Percentiles rank a stretch among this genome's conserved stretches.
These are phyloP conservation scores for Barypeithes pellucidus DNA, from an alignment of 2,888 invertebrate species.

Conservation along the genomic window DNA sequence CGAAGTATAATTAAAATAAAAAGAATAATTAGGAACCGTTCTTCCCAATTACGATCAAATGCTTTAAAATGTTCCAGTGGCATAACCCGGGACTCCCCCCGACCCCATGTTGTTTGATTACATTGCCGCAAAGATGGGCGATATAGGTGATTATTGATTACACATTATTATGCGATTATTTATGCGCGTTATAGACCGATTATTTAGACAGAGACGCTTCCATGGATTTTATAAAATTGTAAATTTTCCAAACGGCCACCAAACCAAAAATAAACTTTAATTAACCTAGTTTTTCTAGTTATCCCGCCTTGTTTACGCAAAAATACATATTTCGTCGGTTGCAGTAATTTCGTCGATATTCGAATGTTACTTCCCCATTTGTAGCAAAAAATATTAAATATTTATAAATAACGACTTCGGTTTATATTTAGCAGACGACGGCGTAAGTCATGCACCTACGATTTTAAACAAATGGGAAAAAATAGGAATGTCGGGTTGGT, in stretches of 20 bases:
- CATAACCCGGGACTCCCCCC: too few species aligned
- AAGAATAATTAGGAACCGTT: too few species aligned
- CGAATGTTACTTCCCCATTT: conserved; percentile 12
- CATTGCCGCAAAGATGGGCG: too few species aligned
- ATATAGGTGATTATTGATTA: too few species aligned
- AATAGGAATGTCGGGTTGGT: conserved; percentile 31
- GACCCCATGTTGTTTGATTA: too few species aligned
- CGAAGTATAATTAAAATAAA: too few species aligned
- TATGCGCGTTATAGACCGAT: too few species aligned
- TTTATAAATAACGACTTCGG: conserved; percentile 28
- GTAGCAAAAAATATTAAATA: conserved; percentile 32
- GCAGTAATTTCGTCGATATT: neutral
- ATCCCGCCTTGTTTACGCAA: neutral
- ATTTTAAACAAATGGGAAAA: conserved; percentile 38
- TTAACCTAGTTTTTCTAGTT: conserved; percentile 16
- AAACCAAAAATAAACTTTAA: conserved; percentile 3
- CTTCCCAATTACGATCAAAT: too few species aligned
- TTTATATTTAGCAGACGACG: conserved; percentile 29
- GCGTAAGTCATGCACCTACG: conserved; percentile 36
- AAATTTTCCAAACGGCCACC: neutral
- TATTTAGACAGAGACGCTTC: too few species aligned
- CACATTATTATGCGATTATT: too few species aligned
- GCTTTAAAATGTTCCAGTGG: too few species aligned
- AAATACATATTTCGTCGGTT: neutral
- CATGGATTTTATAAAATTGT: too few species aligned